phyloP scores from a whole-genome alignment of 2,888 invertebrate genomes.

The Drosophila putrida region DNA sequence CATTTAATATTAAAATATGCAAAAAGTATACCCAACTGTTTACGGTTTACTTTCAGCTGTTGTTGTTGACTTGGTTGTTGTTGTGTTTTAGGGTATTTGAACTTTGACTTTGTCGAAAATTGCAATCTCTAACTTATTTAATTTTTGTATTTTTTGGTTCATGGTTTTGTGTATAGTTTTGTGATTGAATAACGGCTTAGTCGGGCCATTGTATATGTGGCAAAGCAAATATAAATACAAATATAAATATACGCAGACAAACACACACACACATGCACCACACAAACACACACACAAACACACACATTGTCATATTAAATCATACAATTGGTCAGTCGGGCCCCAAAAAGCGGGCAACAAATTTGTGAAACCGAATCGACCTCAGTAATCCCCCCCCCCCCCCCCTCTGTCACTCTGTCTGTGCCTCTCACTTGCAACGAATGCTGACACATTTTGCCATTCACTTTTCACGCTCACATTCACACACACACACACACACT shows the following conservation, averaged over 20 bases:
- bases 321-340: conserved; percentile 67
- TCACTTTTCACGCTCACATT: conserved; percentile 71
- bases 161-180: conserved; percentile 44
- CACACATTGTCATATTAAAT: conserved; percentile 68
- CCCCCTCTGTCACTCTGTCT: neutral
- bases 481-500: conserved; percentile 29
- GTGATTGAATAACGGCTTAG: conserved; percentile 68
- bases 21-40: neutral
- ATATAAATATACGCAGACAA: conserved; percentile 11
- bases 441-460: conserved; percentile 72
- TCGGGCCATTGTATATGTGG: conserved; percentile 35
- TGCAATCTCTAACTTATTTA: conserved; percentile 29
- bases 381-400: conserved; percentile 12
- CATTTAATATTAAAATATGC: conserved; percentile 2
- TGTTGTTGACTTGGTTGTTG: conserved; percentile 1
- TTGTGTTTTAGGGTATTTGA: conserved; percentile 25
- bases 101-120: conserved; percentile 19
- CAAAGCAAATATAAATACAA: conserved; percentile 25
- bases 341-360: conserved; percentile 50
- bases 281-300: too few relatives aligned
- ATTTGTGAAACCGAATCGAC: conserved; percentile 56
- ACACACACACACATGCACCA: conserved; percentile 25
- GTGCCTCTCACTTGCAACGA: conserved; percentile 26
- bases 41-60: neutral
- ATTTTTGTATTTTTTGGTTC: conserved; percentile 29